Evolutionary conservation across 37 sponge, comb jelly and placozoan genomes (phyloP).

Genomic region (Spongilla lacustris): DNA sequence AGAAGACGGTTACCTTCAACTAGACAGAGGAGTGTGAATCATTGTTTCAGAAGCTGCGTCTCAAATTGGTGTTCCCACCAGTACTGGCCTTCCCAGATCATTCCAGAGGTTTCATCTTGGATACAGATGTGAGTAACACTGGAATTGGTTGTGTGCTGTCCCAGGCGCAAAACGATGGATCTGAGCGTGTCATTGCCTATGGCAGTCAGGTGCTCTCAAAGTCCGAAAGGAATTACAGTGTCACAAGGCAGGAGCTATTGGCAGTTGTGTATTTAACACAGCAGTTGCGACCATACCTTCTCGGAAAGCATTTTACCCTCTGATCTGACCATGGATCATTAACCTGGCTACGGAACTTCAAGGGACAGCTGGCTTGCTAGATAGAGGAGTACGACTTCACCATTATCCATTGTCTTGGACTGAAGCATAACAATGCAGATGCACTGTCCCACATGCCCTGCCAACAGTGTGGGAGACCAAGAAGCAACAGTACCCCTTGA

Average conservation of each 20-base stretch:
- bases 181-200: constrained; percentile 19
- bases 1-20: background rate
- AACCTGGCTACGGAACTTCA: constrained; percentile 34
- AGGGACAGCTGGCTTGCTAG: constrained; percentile 34
- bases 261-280: constrained; percentile 30
- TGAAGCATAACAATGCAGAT: constrained; percentile 17
- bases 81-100: constrained; percentile 2
- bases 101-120: background rate
- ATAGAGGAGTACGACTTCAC: constrained; percentile 16
- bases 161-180: background rate
- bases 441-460: too few relatives aligned
- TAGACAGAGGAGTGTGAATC: constrained; percentile 13
- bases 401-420: constrained; percentile 46
- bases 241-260: constrained; percentile 26
- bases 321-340: constrained; percentile 38
- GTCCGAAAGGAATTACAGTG: constrained; percentile 29
- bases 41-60: constrained; percentile 6
- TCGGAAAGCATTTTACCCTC: constrained; percentile 23
- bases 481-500: background rate
- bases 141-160: too few relatives aligned
- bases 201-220: constrained; percentile 19
- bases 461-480: too few relatives aligned
- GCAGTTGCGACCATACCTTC: constrained; percentile 39
- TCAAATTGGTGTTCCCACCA: background rate
- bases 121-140: background rate